Evolutionary conservation across 2,888 invertebrate genomes (phyloP).

Genomic region (Subacronicta megacephala): DNA sequence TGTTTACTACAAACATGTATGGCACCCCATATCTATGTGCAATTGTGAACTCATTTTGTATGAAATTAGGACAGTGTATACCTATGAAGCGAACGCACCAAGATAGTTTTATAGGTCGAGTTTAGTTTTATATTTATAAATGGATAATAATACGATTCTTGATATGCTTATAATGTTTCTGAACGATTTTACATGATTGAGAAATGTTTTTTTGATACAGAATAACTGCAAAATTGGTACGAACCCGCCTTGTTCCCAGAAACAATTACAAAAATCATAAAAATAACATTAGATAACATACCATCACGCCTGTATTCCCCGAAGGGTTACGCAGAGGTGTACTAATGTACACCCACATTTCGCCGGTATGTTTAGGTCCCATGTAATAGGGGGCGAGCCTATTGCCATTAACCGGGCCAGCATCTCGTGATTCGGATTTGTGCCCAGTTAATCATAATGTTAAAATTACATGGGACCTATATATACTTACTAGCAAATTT

Average conservation of each 20-base stretch:
- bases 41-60: conserved; percentile 66
- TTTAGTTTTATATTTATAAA: conserved; percentile 71
- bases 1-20: conserved; percentile 33
- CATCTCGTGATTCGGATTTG: too few species aligned
- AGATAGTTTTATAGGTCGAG: conserved; percentile 71
- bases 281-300: too few species aligned
- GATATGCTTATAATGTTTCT: conserved; percentile 65
- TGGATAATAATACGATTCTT: conserved; percentile 68
- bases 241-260: conserved; percentile 11
- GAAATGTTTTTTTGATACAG: conserved; percentile 55
- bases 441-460: too few species aligned
- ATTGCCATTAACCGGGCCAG: too few species aligned
- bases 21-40: conserved; percentile 60
- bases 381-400: too few species aligned
- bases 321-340: too few species aligned
- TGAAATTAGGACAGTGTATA: conserved; percentile 70
- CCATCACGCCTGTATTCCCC: too few species aligned
- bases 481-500: too few species aligned
- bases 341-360: too few species aligned
- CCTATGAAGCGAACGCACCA: conserved; percentile 61
- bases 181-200: conserved; percentile 60
- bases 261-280: conserved; percentile 26
- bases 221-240: conserved; percentile 34
- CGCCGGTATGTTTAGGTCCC: too few species aligned
- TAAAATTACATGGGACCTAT: too few species aligned